Conservation (phyloP, 2,888 invertebrate species). For the Pseudoips prasinana region DNA sequence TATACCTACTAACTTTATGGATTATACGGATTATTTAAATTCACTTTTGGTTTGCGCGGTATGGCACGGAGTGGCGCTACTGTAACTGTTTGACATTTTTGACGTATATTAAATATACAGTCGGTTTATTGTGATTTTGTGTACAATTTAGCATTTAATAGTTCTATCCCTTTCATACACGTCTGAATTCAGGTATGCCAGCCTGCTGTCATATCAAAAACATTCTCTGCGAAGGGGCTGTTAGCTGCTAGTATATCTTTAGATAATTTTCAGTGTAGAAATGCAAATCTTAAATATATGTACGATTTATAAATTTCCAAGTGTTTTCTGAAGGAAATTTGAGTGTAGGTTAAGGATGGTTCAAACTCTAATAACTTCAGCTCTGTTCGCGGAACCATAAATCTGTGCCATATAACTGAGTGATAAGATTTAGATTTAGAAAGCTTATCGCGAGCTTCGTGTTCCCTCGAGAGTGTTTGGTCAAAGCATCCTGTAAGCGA, state of each 20-base stretch:
- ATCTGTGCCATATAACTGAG: conserved; percentile 17
- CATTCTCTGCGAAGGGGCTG: conserved; percentile 18
- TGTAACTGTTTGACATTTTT: too few relatives aligned
- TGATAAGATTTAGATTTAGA: conserved; percentile 29
- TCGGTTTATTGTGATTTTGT: too few relatives aligned
- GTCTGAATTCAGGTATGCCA: background rate
- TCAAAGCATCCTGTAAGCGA: too few relatives aligned
- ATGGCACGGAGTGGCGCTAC: too few relatives aligned
- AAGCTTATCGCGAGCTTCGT: conserved; percentile 25
- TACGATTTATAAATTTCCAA: conserved; percentile 18
- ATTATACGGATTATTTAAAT: too few relatives aligned
- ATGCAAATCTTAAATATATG: conserved; percentile 9
- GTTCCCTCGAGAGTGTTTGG: conserved; percentile 1
- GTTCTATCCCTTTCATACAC: conserved; percentile 9
- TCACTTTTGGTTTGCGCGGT: too few relatives aligned
- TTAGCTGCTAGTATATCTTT: conserved; percentile 12
- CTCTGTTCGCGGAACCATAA: conserved; percentile 8
- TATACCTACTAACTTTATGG: too few relatives aligned
- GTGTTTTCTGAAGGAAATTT: conserved; percentile 3
- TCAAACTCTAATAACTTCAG: background rate
- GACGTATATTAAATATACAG: too few relatives aligned
- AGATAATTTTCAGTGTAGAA: conserved; percentile 12
- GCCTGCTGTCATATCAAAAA: conserved; percentile 28
- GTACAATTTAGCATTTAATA: conserved; percentile 8
- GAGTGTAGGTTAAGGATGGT: background rate